A percentile compares a stretch with the other conserved stretches of the same genome.
phyloP scores from a whole-genome alignment of 1,140 invertebrate genomes.

The Meloidogyne floridensis region DNA sequence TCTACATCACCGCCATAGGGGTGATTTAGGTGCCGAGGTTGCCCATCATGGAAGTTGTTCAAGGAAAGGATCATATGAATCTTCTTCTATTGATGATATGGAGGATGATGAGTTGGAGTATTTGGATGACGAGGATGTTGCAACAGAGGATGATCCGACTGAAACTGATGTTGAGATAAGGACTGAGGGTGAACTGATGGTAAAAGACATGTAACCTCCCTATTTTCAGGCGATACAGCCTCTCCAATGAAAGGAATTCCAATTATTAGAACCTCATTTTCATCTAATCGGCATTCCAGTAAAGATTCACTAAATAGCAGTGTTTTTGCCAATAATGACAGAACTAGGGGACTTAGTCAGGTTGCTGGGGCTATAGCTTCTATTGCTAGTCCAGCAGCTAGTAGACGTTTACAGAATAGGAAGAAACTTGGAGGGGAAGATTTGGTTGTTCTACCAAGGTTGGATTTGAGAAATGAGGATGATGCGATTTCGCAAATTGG shows the following conservation, averaged over 20 bases:
- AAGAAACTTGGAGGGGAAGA: conserved; percentile 8
- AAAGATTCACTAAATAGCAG: conserved; percentile 45
- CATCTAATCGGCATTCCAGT: conserved; percentile 39
- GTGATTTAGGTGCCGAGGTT: not conserved
- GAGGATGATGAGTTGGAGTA: conserved; percentile 64
- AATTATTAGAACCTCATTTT: conserved; percentile 34
- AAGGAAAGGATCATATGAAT: conserved; percentile 20
- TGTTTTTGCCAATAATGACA: conserved; percentile 38
- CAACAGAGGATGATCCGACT: conserved; percentile 39
- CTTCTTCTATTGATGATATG: conserved; percentile 44
- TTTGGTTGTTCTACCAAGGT: not conserved
- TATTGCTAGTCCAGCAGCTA: conserved; percentile 14
- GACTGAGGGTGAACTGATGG: conserved; percentile 22
- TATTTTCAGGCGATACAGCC: conserved; percentile 15
- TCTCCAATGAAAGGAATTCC: conserved; percentile 28
- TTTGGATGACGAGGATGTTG: conserved; percentile 61
- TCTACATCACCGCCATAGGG: not conserved
- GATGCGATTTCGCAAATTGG: not conserved
- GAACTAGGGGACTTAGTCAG: conserved; percentile 24
- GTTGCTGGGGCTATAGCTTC: conserved; percentile 20
- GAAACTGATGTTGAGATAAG: conserved; percentile 31
- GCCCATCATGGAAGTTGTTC: conserved; percentile 7
- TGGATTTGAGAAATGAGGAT: not conserved
- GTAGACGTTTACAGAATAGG: conserved; percentile 14
- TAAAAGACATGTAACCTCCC: not conserved